These are phyloP conservation scores for Ormyrus pomaceus DNA, from an alignment of 2,888 invertebrate genomes.

Conservation along the genomic window DNA sequence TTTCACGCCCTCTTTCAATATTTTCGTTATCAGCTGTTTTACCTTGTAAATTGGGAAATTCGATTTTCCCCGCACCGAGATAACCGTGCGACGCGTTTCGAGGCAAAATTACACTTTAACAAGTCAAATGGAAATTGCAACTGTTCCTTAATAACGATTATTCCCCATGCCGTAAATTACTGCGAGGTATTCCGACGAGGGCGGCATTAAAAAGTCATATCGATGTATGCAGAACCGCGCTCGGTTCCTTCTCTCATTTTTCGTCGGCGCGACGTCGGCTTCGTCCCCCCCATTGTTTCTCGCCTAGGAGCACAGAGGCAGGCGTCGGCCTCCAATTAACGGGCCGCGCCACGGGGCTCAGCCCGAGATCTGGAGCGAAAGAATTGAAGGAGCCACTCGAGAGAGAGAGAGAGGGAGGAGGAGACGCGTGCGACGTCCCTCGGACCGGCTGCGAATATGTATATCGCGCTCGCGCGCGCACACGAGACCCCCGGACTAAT, in stretches of 20 bases:
- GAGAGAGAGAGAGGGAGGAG: conserved; percentile 21
- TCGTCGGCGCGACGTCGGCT: not conserved
- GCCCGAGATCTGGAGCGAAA: conserved; percentile 71
- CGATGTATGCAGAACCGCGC: conserved; percentile 1
- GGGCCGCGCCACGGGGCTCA: conserved; percentile 55
- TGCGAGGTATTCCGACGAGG: not conserved
- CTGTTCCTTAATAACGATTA: too few species aligned
- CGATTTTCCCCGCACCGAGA: too few species aligned
- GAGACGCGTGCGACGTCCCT: conserved; percentile 41
- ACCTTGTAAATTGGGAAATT: too few species aligned
- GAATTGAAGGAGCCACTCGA: conserved; percentile 70
- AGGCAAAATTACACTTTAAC: too few species aligned
- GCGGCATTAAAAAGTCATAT: conserved; percentile 38
- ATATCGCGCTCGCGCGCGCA: not conserved
- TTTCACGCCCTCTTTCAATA: not conserved
- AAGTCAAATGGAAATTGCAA: too few species aligned
- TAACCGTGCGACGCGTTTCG: too few species aligned
- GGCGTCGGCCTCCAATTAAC: conserved; percentile 72
- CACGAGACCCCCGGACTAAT: conserved; percentile 32
- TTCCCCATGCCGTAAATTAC: too few species aligned
- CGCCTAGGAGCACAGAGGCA: conserved; percentile 46
- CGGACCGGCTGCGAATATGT: conserved; percentile 47
- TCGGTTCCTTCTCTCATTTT: conserved; percentile 30
- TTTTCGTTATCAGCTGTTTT: not conserved
- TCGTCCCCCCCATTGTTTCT: conserved; percentile 14